Conservation (phyloP, 2,888 invertebrate species). For the Mythimna ferrago region DNA sequence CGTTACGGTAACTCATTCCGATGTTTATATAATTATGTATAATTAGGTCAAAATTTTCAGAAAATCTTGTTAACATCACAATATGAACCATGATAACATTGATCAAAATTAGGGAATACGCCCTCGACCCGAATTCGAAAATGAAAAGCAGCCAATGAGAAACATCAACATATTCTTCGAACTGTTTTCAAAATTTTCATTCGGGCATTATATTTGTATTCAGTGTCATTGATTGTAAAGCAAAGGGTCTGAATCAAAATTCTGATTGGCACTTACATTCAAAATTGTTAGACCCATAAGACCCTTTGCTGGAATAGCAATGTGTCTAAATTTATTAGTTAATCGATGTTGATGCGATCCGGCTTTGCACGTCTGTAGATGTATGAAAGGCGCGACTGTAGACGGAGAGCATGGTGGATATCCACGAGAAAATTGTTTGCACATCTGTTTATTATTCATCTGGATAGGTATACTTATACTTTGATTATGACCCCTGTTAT, state of each 20-base stretch:
- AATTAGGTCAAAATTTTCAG: conserved; percentile 22
- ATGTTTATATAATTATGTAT: conserved; percentile 29
- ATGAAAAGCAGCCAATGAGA: conserved; percentile 42
- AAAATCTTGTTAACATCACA: conserved; percentile 51
- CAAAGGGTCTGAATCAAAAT: conserved; percentile 71
- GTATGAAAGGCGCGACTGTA: conserved; percentile 76
- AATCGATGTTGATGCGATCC: conserved; percentile 72
- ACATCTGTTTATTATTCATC: conserved; percentile 84
- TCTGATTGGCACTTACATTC: conserved; percentile 54
- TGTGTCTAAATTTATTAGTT: conserved; percentile 70
- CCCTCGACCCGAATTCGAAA: conserved; percentile 49
- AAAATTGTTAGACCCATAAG: conserved; percentile 64
- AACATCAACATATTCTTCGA: conserved; percentile 43
- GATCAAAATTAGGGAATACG: conserved; percentile 27
- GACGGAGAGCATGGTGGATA: conserved; percentile 71
- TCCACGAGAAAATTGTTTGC: conserved; percentile 89
- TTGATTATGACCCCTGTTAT: conserved; percentile 72
- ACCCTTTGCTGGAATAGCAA: conserved; percentile 82
- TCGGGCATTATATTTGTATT: conserved; percentile 42
- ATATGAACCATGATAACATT: conserved; percentile 31
- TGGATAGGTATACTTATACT: conserved; percentile 65
- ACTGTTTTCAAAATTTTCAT: conserved; percentile 36
- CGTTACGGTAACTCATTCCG: conserved; percentile 51
- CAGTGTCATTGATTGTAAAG: conserved; percentile 81
- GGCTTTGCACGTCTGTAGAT: conserved; percentile 73